These are phyloP conservation scores for Aphelinus atriplicis DNA, from an alignment of 1,140 invertebrate species.

Conservation along the genomic window DNA sequence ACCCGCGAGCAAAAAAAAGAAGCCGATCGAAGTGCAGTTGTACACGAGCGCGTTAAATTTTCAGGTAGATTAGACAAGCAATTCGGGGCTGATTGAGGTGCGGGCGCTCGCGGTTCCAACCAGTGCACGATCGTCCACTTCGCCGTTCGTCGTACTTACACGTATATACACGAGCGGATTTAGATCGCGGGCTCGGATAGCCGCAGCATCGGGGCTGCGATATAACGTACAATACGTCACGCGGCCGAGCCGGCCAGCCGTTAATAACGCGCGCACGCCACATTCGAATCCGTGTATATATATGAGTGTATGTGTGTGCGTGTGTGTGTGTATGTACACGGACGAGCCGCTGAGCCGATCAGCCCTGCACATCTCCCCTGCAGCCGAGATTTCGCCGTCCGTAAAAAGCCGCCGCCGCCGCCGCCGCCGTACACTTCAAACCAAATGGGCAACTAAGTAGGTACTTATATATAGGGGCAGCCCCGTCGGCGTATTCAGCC, in stretches of 20 bases:
- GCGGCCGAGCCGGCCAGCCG: conserved; percentile 10
- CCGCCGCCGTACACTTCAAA: conserved; percentile 50
- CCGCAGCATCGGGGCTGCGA: too few relatives aligned
- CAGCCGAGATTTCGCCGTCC: too few relatives aligned
- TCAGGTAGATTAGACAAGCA: conserved; percentile 34
- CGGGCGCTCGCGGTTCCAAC: too few relatives aligned
- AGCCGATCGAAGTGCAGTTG: not conserved
- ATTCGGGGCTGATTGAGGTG: too few relatives aligned
- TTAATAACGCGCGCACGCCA: not conserved
- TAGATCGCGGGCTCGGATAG: conserved; percentile 25
- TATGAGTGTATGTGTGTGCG: too few relatives aligned
- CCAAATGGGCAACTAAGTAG: conserved; percentile 68
- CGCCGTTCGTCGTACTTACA: too few relatives aligned
- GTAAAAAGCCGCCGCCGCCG: too few relatives aligned
- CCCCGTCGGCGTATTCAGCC: conserved; percentile 47
- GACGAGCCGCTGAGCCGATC: too few relatives aligned
- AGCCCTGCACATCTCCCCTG: too few relatives aligned
- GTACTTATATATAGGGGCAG: conserved; percentile 59
- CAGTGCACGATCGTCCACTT: too few relatives aligned
- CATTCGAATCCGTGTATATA: too few relatives aligned
- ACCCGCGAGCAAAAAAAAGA: too few relatives aligned
- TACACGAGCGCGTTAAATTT: conserved; percentile 14
- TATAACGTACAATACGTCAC: not conserved
- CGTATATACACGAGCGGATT: not conserved
- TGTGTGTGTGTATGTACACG: not conserved